Base-by-base conservation (phyloP, 2,113 vertebrate species). In the Corythoichthys haematopterus region DNA sequence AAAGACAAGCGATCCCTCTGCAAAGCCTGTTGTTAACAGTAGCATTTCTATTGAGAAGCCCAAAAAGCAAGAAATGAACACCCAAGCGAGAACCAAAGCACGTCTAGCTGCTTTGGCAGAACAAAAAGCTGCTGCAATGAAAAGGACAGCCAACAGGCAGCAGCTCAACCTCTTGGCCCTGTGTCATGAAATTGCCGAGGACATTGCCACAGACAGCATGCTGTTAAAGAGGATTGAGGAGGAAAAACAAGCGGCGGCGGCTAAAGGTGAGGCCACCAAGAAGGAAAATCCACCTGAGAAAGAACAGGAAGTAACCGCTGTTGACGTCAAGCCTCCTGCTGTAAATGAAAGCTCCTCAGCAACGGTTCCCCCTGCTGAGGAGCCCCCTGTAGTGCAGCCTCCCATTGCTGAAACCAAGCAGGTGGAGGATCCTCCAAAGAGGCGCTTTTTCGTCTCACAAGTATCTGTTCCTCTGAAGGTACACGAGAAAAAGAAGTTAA, bases 121-220 rank as follows among this genome's bases (percentile, higher is more conserved):
- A 69, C 84, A 92, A 59, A 91, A 84, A 62, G 92, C 92, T 1
- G 91, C 91, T 0, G 91, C 87, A 0, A 66, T 90, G 0, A 91
- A 87, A 72, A 90, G 80, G 55, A 74, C 87, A 0, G 81, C 88
- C 1, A 93, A 86, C 65, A 93, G 93, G 74, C 75, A 95, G 82
- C 92, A 95, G 75, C 90, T 97, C 57, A 99, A 97, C 85, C 94
- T 99, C 68, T 90, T 98, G 64, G 96, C 97, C 37, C 88, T 98
- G 11, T 99, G 97, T 89, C 94, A 98, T 80, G 97, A 99, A 87
- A 98, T 99, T 1, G 97, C 96, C 58, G 96, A 96, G 66, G 97
- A 98, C 88, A 99, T 99, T 35, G 96, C 95, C 37, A 98, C 96
- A 0, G 97, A 99, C 84, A 97, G 94, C 58, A 94, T 94, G 72